Evolutionary conservation across 2,888 invertebrate species (phyloP).

Genomic region (Brachyptera putata): DNA sequence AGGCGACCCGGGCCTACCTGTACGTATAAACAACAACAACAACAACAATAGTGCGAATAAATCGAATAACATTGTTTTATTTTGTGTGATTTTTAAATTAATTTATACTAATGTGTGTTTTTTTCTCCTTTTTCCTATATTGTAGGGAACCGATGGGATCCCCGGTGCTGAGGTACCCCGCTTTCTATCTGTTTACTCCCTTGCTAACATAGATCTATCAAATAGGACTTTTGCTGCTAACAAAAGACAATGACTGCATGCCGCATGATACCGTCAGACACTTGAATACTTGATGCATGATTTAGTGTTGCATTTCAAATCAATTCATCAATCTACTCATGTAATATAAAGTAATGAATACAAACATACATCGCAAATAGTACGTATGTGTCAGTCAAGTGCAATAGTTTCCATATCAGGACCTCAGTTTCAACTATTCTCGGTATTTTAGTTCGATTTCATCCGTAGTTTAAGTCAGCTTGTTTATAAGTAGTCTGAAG

Average conservation of each 20-base stretch:
- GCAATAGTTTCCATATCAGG: too few relatives aligned
- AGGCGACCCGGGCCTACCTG: slow-evolving; percentile 89
- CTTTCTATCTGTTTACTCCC: slow-evolving; percentile 26
- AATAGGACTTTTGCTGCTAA: slow-evolving; percentile 26
- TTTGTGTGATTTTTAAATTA: slow-evolving; percentile 3
- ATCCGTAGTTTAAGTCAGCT: too few relatives aligned
- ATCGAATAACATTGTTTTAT: too few relatives aligned
- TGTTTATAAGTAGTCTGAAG: too few relatives aligned
- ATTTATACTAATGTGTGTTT: not conserved
- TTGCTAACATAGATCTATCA: slow-evolving; percentile 19
- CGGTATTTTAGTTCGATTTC: not conserved
- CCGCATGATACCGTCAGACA: not conserved
- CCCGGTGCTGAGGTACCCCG: slow-evolving; percentile 78
- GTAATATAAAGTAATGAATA: too few relatives aligned
- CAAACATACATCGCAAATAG: too few relatives aligned
- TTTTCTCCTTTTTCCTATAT: slow-evolving; percentile 41
- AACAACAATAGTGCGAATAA: not conserved
- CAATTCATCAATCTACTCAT: not conserved
- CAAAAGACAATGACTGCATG: slow-evolving; percentile 15
- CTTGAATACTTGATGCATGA: not conserved
- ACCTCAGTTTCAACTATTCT: too few relatives aligned
- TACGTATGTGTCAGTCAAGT: too few relatives aligned
- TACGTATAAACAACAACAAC: slow-evolving; percentile 51
- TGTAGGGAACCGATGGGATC: slow-evolving; percentile 90
- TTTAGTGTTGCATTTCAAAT: not conserved